Evolutionary conservation across 2,888 invertebrate genomes (phyloP).

Genomic region (Lochmaea crataegi): DNA sequence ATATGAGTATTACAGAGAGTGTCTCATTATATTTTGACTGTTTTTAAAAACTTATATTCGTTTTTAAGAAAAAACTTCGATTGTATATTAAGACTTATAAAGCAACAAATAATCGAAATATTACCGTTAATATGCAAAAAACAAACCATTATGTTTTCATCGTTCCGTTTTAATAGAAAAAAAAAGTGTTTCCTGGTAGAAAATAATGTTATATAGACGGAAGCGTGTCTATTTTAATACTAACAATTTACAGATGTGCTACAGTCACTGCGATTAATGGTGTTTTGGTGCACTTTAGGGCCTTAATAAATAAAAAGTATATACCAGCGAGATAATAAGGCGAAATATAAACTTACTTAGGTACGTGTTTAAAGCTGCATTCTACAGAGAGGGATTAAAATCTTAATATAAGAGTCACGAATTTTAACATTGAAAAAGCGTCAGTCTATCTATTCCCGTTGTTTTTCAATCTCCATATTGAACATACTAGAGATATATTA

Average conservation of each 20-base stretch:
- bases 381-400: not conserved
- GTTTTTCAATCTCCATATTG: too few relatives aligned
- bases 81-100: too few relatives aligned
- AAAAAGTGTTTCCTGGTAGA: not conserved
- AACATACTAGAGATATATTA: too few relatives aligned
- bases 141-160: not conserved
- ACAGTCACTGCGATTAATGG: slow-evolving; percentile 3
- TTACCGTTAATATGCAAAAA: not conserved
- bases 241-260: slow-evolving; percentile 16
- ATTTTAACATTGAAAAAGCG: not conserved
- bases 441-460: too few relatives aligned
- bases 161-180: not conserved
- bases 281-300: slow-evolving; percentile 2
- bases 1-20: too few relatives aligned
- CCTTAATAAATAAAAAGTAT: slow-evolving; percentile 10
- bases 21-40: too few relatives aligned
- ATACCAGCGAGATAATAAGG: not conserved
- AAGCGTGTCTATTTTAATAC: slow-evolving; percentile 16
- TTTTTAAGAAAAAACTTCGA: too few relatives aligned
- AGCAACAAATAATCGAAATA: too few relatives aligned
- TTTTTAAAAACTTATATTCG: too few relatives aligned
- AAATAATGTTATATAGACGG: slow-evolving; percentile 3
- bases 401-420: not conserved
- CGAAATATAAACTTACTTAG: not conserved
- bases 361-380: not conserved